Conservation (phyloP, 1,140 invertebrate genomes). For the Cyphomyrmex costatus region DNA sequence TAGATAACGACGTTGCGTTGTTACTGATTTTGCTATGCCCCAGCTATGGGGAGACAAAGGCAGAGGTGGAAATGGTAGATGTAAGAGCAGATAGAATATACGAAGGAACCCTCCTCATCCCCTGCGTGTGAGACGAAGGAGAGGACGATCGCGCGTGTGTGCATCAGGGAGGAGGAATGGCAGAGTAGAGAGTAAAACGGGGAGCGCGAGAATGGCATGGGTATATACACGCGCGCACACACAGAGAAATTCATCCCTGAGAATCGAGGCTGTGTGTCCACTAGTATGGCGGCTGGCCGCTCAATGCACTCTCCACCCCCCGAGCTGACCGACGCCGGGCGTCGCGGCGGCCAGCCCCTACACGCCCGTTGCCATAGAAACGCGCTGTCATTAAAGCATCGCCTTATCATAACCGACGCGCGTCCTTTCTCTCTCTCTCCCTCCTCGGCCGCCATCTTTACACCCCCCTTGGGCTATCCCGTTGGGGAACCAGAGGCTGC, state of each 20-base stretch:
- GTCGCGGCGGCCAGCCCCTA: conserved; percentile 85
- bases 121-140: conserved; percentile 65
- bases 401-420: conserved; percentile 87
- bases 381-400: conserved; percentile 87
- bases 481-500: conserved; percentile 75
- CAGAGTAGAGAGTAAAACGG: conserved; percentile 65
- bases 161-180: conserved; percentile 72
- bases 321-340: conserved; percentile 85
- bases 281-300: conserved; percentile 84
- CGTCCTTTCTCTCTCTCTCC: conserved; percentile 78
- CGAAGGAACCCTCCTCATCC: conserved; percentile 22
- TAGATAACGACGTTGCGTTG: conserved; percentile 78
- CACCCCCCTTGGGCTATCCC: conserved; percentile 77
- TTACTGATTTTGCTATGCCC: conserved; percentile 64
- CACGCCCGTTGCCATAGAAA: conserved; percentile 84
- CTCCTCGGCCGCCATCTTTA: conserved; percentile 85
- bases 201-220: conserved; percentile 72
- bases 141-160: conserved; percentile 72
- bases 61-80: conserved; percentile 65
- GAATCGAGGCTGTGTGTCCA: conserved; percentile 83
- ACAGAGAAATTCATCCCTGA: conserved; percentile 84
- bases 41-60: conserved; percentile 66
- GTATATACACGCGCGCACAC: conserved; percentile 62
- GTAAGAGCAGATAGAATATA: conserved; percentile 59
- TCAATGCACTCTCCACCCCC: conserved; percentile 78